phyloP scores from a whole-genome alignment of 35 echinoderm and acorn worm species.

The Lytechinus pictus region DNA sequence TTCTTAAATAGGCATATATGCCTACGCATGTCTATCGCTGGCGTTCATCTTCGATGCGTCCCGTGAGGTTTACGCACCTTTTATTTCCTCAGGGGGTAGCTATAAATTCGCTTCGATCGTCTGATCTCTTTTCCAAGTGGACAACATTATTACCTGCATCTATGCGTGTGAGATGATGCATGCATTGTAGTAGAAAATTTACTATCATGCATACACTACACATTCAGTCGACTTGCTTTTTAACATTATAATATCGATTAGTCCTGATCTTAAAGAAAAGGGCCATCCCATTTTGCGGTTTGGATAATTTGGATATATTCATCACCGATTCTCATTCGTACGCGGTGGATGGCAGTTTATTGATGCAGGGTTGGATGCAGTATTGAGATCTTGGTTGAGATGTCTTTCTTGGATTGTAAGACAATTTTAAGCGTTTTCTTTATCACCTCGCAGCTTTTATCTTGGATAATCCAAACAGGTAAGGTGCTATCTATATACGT shows the following conservation, averaged over 20 bases:
- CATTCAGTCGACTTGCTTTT: neutral
- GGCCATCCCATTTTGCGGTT: neutral
- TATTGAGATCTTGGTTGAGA: neutral
- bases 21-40: neutral
- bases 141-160: neutral
- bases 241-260: neutral
- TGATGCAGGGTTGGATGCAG: neutral
- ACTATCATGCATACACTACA: neutral
- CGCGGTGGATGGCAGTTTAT: neutral
- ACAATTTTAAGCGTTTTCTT: conserved; percentile 9
- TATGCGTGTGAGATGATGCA: neutral
- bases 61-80: neutral
- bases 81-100: neutral
- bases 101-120: neutral
- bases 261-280: neutral
- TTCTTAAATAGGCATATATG: no score
- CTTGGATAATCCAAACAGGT: conserved; percentile 12
- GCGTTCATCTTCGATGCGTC: neutral
- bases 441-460: neutral
- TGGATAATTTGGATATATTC: neutral
- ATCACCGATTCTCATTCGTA: neutral
- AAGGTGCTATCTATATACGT: neutral
- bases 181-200: neutral
- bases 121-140: neutral
- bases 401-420: neutral